Base-by-base conservation (phyloP, 1,140 invertebrate genomes). In the Lepeophtheirus salmonis region DNA sequence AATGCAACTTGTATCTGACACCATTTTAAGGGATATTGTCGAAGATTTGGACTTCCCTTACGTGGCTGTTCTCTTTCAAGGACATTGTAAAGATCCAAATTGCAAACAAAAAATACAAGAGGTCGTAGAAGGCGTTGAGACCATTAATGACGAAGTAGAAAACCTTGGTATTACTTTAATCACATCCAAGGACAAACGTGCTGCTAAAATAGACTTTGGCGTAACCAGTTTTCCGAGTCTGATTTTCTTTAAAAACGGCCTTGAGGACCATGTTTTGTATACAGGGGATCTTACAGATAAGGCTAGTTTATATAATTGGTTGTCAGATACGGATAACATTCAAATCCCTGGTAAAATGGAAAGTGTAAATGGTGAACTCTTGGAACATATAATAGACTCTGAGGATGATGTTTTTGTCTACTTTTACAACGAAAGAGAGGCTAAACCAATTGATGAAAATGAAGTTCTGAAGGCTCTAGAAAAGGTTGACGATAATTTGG, bases 141-240 rank as follows among this genome's bases (percentile, higher is more conserved):
- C 88, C 65, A 89, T 92, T 65, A 89, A 94, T 67, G 89, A 92
- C 70, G 89, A 92, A 69, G 72, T 89, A 1, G 89, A 91, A 69
- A 87, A 90, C 73, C 84, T 84, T 64, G 89, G 89, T 55, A 91
- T 92, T 63, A 84, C 90, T 60, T 90, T 92, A 70, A 87, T 92
- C 0, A 92, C 90, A 72, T 89, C 88, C 64, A 89, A 86, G 4
- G 89, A 92, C 67, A 81, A 85, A 25, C 82, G 83, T 55, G 80
- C 91, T 51, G 87, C 87, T 0, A 50, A 67, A 17, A 89, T 82
- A 20, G 86, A 89, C 71, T 90, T 89, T 68, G 87, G 87, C 56
- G 89, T 90, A 66, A 84, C 88, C 67, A 84, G 84, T 80, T 72
- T 88, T 57, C 86, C 86, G 12, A 82, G 80, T 59, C 76, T 90